Evolutionary conservation across 2,888 invertebrate species (phyloP).

Genomic region (Ophion obscuratus): DNA sequence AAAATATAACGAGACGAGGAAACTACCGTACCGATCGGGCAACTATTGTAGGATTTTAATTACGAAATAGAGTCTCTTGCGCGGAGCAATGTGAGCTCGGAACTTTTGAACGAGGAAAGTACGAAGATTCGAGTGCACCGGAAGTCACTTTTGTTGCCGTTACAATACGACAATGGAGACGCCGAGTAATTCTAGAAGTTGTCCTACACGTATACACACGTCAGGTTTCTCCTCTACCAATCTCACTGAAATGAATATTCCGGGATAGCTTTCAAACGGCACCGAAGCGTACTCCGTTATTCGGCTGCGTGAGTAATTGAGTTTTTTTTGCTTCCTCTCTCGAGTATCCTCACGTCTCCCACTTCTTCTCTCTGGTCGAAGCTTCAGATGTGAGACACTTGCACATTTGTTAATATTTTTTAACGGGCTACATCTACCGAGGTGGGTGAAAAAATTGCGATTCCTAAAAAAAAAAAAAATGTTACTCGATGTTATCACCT

Average conservation of each 20-base stretch:
- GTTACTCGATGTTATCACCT: too few species aligned
- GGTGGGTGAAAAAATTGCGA: too few species aligned
- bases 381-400: neutral
- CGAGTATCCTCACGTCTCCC: conserved; percentile 33
- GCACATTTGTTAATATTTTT: neutral
- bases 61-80: conserved; percentile 18
- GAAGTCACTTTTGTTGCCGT: conserved; percentile 38
- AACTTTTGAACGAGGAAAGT: conserved; percentile 28
- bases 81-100: neutral
- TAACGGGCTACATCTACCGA: too few species aligned
- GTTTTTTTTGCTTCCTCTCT: conserved; percentile 19
- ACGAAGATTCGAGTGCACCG: conserved; percentile 47
- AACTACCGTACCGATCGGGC: conserved; percentile 13
- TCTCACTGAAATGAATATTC: conserved; percentile 58
- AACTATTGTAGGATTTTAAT: conserved; percentile 34
- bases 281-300: conserved; percentile 16
- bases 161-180: conserved; percentile 50
- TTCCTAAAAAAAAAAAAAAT: too few species aligned
- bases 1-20: neutral
- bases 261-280: conserved; percentile 46
- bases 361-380: conserved; percentile 23
- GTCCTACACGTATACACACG: conserved; percentile 27
- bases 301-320: conserved; percentile 28
- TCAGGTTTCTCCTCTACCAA: conserved; percentile 40
- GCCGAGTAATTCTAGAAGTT: conserved; percentile 56